phyloP scores from a whole-genome alignment of 1,140 invertebrate genomes.

The Drosophila busckii region DNA sequence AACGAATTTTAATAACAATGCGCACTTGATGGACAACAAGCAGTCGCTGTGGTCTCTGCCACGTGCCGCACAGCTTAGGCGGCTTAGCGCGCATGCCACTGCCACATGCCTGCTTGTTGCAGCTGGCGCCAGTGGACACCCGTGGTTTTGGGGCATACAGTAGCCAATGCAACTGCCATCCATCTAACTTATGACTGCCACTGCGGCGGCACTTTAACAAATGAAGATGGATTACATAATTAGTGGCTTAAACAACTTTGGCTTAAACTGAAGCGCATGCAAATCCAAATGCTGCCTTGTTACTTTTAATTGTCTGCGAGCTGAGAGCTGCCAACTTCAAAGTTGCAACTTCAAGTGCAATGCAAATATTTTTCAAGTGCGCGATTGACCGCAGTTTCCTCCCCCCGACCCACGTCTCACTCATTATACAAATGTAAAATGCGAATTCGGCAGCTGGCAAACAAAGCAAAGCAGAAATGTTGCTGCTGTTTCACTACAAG shows the following conservation, averaged over 20 bases:
- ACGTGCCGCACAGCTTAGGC: too few relatives aligned
- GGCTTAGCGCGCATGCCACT: too few relatives aligned
- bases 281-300: slow-evolving; percentile 10
- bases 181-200: too few relatives aligned
- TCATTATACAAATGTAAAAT: slow-evolving; percentile 60
- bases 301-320: slow-evolving; percentile 61
- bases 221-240: too few relatives aligned
- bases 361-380: slow-evolving; percentile 62
- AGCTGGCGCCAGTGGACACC: too few relatives aligned
- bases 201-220: too few relatives aligned
- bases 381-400: slow-evolving; percentile 27
- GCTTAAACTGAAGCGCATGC: slow-evolving; percentile 10
- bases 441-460: slow-evolving; percentile 31
- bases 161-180: too few relatives aligned
- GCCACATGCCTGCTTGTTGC: too few relatives aligned
- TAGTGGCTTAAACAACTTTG: too few relatives aligned
- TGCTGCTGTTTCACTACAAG: slow-evolving; percentile 26
- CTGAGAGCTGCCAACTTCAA: slow-evolving; percentile 47
- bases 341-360: slow-evolving; percentile 51
- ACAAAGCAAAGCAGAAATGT: slow-evolving; percentile 7
- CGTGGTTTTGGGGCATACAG: too few relatives aligned
- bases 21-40: slow-evolving; percentile 41
- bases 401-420: slow-evolving; percentile 9
- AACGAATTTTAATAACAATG: slow-evolving; percentile 32
- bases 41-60: background rate